Evolutionary conservation across 2,888 invertebrate species (phyloP), one percentile per base, ranked within the genome.

Genomic region (Tenthredo notha): DNA sequence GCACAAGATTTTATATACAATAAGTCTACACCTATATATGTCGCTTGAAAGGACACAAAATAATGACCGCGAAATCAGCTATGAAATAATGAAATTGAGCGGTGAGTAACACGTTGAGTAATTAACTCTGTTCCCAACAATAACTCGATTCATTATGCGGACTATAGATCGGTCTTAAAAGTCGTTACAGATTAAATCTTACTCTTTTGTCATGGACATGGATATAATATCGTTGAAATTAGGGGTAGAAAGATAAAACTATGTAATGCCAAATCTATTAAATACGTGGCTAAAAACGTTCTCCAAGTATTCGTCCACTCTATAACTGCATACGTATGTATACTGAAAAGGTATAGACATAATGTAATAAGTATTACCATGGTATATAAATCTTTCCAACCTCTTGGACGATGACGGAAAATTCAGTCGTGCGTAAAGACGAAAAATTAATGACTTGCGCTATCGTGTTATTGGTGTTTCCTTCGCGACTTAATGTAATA

Each of bases 61-160:
- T 33, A 29, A 54, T 33, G 18, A 54, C 50, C 21, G 54, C 12
- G 6, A 47, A 33, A 50, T 4, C 18, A n/a, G 6, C 29, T 29
- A n/a, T n/a, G n/a, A 54, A 15, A 47, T n/a, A 40, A 43, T 74
- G 15, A 25, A 43, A 10, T 21, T 9, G 74, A 25, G 54, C 50
- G 54, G 54, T 54, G 33, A 50, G 50, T 77, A 77, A 77, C 77
- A 54, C 54, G 77, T 29, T 54, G 77, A 29, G 50, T 77, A 77
- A 77, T 77, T 77, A 77, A 25, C 25, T 25, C 61, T 61, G 61
- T 61, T 61, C 2, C 25, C 61, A 61, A 61, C 61, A 25, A 61
- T 61, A 25, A 25, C 61, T 25, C 61, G 25, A 61, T 61, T 61
- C 61, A 25, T 61, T 61, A 61, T 25, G 61, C 61, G 25, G 21